phyloP scores from a whole-genome alignment of 2,113 vertebrate genomes.

The Scytalopus superciliaris region DNA sequence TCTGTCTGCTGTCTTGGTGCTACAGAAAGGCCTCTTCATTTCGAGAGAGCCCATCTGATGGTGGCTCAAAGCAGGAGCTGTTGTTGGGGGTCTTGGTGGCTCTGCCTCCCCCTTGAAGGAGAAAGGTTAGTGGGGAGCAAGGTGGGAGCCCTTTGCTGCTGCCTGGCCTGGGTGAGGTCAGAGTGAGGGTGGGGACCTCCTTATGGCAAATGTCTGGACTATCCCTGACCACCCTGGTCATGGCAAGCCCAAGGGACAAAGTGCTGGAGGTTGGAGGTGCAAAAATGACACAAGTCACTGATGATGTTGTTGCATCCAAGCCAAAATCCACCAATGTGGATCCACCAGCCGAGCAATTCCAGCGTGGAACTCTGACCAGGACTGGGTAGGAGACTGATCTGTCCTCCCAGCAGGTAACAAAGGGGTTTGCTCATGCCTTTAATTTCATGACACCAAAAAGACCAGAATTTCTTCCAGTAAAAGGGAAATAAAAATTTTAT shows the following conservation, averaged over 20 bases:
- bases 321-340: background rate
- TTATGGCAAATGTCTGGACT: background rate
- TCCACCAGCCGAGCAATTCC: rapidly evolving
- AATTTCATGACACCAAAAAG: background rate
- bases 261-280: background rate
- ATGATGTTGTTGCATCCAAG: background rate
- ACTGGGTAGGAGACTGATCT: background rate
- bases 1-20: rapidly evolving
- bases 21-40: background rate
- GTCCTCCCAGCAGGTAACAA: background rate
- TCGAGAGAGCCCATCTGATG: background rate
- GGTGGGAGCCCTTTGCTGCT: background rate
- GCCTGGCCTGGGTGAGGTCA: background rate
- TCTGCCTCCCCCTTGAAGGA: background rate
- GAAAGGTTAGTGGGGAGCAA: background rate
- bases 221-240: rapidly evolving
- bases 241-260: background rate
- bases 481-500: background rate
- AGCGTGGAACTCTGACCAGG: background rate
- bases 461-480: background rate
- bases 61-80: background rate
- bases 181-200: no score
- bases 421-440: background rate
- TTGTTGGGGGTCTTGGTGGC: background rate
- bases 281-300: background rate